Evolutionary conservation across 2,113 vertebrate species (phyloP), one percentile per base, ranked within the genome.

Genomic region (Rhadina sibilatrix): DNA sequence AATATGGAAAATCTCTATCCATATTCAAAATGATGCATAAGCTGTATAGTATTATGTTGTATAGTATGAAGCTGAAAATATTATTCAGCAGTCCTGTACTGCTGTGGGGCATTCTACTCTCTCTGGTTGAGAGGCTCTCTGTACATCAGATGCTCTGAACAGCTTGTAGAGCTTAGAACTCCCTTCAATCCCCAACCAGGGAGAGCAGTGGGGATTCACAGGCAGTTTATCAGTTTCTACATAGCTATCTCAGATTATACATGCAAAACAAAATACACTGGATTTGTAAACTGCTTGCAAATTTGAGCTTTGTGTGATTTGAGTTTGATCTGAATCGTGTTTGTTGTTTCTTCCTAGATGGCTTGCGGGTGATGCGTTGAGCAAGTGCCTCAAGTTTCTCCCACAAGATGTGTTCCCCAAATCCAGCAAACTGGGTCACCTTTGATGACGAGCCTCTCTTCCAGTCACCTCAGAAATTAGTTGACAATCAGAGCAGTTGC

Each of bases 341-440:
- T 61, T 93, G 31, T 90, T 88, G 50, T 96, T 97, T 63, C 95
- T 93, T 92, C 25, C 9, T 61, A 98, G 98, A 90, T 94, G 91
- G 74, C 86, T 86, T 78, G 35, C 1, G 21, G 35, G 86, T 93
- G 69, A 93, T 83, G 87, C 1, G 1, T 56, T 66, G 83, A 79
- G 46, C 35, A 68, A 83, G 90, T 89, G 76, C 72, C 71, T 93
- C 60, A n/a, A 64, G 46, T 65, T 93, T 72, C 49, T 88, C 37
- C 42, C 40, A 38, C 64, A 97, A 97, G 94, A 99, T 99, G 99
- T 99, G 98, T 86, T 99, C 99, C 72, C 98, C 98, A 42, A 99
- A 99, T 96, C 98, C 99, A 93, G 98, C 98, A 75, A 99, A 98
- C 82, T 99, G 99, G 99, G 99, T 99, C 92, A 99, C 99, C 11